Percentiles rank a stretch among this genome's conserved stretches.
Conservation (phyloP, 2,888 invertebrate species). For the Polydrusus tereticollis region DNA sequence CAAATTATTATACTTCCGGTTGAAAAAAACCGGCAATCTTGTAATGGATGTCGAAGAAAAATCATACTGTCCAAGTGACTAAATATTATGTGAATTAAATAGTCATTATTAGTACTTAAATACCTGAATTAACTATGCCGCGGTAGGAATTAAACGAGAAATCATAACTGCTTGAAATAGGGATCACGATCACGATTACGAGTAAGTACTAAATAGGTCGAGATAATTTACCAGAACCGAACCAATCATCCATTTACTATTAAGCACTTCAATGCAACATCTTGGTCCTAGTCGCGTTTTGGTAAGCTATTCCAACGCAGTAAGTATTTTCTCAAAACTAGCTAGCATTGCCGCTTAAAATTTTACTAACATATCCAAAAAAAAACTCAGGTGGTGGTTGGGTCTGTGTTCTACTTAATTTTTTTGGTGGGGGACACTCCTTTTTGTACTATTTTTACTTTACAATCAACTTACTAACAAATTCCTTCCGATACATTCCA, state of each 20-base stretch:
- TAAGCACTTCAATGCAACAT: no score
- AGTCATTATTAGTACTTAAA: conserved; percentile 26
- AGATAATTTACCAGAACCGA: no score
- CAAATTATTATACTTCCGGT: no score
- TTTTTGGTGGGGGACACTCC: not conserved
- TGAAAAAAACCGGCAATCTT: not conserved
- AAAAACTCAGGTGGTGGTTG: conserved; percentile 53
- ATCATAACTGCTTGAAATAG: not conserved
- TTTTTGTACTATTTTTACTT: conserved; percentile 24
- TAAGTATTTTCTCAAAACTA: not conserved
- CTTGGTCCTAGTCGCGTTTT: no score
- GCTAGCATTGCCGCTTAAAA: conserved; percentile 22
- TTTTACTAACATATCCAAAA: conserved; percentile 26
- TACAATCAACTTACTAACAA: conserved; percentile 38
- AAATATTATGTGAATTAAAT: conserved; percentile 8
- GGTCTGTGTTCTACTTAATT: conserved; percentile 44
- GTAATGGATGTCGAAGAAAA: no score
- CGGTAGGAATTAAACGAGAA: not conserved
- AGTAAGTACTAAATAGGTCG: no score
- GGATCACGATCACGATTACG: no score
- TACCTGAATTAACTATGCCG: conserved; percentile 11
- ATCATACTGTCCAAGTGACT: not conserved
- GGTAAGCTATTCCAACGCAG: no score
- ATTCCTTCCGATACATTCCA: conserved; percentile 44
- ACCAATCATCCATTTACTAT: not conserved